Conservation (phyloP, 1,140 invertebrate genomes). For the Oryzaephilus surinamensis region DNA sequence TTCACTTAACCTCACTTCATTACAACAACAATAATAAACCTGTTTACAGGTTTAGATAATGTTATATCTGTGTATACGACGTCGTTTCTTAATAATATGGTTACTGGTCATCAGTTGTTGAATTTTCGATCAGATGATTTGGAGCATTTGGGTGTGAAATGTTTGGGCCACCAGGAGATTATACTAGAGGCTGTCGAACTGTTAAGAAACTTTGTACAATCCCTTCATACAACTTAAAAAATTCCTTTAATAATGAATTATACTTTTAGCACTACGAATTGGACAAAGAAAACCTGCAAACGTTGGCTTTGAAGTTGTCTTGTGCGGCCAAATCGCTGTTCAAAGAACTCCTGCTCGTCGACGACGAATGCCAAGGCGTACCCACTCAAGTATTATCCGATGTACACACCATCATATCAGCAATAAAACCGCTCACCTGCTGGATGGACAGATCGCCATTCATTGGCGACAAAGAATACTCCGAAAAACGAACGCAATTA, state of each 20-base stretch:
- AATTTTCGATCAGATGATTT: slow-evolving; percentile 77
- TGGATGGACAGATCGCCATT: slow-evolving; percentile 76
- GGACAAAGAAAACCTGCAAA: slow-evolving; percentile 82
- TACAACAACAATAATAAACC: slow-evolving; percentile 9
- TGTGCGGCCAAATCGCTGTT: slow-evolving; percentile 72
- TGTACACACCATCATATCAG: slow-evolving; percentile 69
- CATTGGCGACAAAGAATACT: slow-evolving; percentile 55
- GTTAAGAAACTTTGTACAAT: slow-evolving; percentile 71
- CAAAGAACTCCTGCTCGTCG: slow-evolving; percentile 51
- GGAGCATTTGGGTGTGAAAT: slow-evolving; percentile 69
- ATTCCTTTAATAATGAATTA: neutral
- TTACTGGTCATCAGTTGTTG: slow-evolving; percentile 73
- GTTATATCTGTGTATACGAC: slow-evolving; percentile 70
- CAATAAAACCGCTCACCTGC: slow-evolving; percentile 77
- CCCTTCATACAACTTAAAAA: neutral
- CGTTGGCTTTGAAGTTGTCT: slow-evolving; percentile 71
- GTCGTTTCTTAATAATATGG: slow-evolving; percentile 65
- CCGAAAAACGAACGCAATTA: slow-evolving; percentile 54
- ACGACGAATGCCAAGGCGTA: slow-evolving; percentile 55
- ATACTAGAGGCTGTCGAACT: slow-evolving; percentile 84
- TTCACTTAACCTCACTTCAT: slow-evolving; percentile 6
- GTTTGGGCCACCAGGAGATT: slow-evolving; percentile 87
- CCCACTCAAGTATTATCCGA: slow-evolving; percentile 71
- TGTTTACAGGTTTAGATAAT: slow-evolving; percentile 67
- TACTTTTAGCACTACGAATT: slow-evolving; percentile 74